Percentiles rank a stretch among this genome's conserved stretches.
phyloP scores from a whole-genome alignment of 2,888 invertebrate genomes.

The Merodon equestris region DNA sequence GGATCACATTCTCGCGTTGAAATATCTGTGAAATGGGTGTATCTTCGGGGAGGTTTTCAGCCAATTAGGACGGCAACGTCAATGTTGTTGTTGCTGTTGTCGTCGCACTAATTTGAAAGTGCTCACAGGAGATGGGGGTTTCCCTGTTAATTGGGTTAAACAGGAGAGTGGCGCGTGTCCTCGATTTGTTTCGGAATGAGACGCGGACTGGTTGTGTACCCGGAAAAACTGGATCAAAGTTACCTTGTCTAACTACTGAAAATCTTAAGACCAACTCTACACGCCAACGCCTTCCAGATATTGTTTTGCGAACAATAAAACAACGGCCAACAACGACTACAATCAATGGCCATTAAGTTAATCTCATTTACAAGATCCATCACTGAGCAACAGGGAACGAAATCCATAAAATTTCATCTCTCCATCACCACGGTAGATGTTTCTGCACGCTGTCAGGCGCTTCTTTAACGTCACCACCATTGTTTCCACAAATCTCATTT shows the following conservation, averaged over 20 bases:
- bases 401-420: constrained; percentile 41
- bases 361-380: constrained; percentile 45
- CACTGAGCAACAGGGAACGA: constrained; percentile 38
- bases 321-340: background rate
- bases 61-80: constrained; percentile 42
- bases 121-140: constrained; percentile 13
- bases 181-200: background rate
- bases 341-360: constrained; percentile 55
- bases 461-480: constrained; percentile 11
- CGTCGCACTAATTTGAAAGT: constrained; percentile 26
- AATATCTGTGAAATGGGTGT: constrained; percentile 11
- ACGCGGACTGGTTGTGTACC: background rate
- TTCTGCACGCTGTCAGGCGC: too few species aligned
- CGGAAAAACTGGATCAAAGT: constrained; percentile 3
- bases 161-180: background rate
- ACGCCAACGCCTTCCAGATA: constrained; percentile 13
- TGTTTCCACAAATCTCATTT: constrained; percentile 64
- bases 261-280: too few species aligned
- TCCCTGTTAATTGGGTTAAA: constrained; percentile 27
- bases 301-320: constrained; percentile 25
- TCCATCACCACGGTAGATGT: background rate
- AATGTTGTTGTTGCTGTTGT: background rate
- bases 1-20: constrained; percentile 42
- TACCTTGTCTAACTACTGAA: background rate
- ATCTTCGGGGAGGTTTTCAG: constrained; percentile 2